Percentiles rank a stretch among this genome's conserved stretches.
Conservation (phyloP, 2,797 vertebrate genomes). For the Anniella stebbinsi region DNA sequence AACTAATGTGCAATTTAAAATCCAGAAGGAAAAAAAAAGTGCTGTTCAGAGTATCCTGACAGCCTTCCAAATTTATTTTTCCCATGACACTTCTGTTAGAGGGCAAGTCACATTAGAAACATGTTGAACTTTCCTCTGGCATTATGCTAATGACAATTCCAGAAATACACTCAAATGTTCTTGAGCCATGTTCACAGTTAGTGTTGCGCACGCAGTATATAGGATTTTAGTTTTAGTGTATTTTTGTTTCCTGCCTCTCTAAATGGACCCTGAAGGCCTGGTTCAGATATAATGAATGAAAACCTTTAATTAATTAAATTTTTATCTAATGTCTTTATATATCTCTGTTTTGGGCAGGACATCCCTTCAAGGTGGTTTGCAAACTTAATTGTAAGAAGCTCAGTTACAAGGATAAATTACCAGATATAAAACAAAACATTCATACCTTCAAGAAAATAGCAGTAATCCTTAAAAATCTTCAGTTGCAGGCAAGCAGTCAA, state of each 20-base stretch:
- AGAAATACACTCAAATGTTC: constrained; percentile 43
- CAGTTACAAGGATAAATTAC: neutral
- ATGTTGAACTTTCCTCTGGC: constrained; percentile 37
- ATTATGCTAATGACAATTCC: constrained; percentile 8
- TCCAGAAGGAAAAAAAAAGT: constrained; percentile 27
- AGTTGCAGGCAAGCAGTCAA: neutral
- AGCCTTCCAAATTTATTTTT: constrained; percentile 53
- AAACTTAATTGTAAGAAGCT: neutral
- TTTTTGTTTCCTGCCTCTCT: neutral
- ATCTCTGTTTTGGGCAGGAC: neutral
- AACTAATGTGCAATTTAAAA: constrained; percentile 32
- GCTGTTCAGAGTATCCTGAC: constrained; percentile 19
- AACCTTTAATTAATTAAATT: neutral
- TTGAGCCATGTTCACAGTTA: constrained; percentile 10
- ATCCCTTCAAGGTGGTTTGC: neutral
- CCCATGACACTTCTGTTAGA: constrained; percentile 53
- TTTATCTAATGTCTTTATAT: neutral
- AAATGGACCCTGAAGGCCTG: neutral
- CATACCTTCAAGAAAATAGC: neutral
- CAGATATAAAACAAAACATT: neutral
- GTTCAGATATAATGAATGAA: neutral
- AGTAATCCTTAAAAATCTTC: neutral
- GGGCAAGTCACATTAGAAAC: constrained; percentile 49
- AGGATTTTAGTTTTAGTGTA: neutral
- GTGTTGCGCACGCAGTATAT: neutral